Evolutionary conservation across 2,113 vertebrate genomes (phyloP).

Genomic region (Aphyosemion australe): DNA sequence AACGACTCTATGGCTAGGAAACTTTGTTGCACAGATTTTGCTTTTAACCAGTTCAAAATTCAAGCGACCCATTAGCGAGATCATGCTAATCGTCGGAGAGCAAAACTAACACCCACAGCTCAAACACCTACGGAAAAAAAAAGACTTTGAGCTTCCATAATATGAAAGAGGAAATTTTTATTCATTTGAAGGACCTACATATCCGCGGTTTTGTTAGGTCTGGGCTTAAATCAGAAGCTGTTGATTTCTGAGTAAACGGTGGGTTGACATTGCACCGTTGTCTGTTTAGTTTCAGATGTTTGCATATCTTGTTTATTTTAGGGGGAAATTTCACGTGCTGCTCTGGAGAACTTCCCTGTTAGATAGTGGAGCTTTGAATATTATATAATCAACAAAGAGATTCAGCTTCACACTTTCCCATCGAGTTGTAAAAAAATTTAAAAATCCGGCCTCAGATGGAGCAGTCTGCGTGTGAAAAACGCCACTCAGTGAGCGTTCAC

Average conservation of each 20-base stretch:
- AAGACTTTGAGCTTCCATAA: background rate
- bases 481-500: slow-evolving; percentile 16
- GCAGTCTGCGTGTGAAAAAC: slow-evolving; percentile 29
- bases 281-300: background rate
- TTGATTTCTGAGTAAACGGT: background rate
- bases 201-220: too few species aligned
- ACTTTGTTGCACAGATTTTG: too few species aligned
- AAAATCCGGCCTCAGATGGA: slow-evolving; percentile 37
- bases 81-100: background rate
- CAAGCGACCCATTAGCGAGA: too few species aligned
- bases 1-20: too few species aligned
- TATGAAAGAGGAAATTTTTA: background rate
- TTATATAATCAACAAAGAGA: background rate
- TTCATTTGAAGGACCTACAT: background rate
- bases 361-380: background rate
- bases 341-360: background rate
- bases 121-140: background rate
- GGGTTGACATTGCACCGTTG: background rate
- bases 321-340: too few species aligned
- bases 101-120: background rate
- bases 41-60: too few species aligned
- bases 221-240: too few species aligned
- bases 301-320: background rate
- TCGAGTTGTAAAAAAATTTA: slow-evolving; percentile 9
- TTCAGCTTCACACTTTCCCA: slow-evolving; percentile 6